Conservation (phyloP, 2,113 vertebrate genomes). For the Hepsetus odoe region DNA sequence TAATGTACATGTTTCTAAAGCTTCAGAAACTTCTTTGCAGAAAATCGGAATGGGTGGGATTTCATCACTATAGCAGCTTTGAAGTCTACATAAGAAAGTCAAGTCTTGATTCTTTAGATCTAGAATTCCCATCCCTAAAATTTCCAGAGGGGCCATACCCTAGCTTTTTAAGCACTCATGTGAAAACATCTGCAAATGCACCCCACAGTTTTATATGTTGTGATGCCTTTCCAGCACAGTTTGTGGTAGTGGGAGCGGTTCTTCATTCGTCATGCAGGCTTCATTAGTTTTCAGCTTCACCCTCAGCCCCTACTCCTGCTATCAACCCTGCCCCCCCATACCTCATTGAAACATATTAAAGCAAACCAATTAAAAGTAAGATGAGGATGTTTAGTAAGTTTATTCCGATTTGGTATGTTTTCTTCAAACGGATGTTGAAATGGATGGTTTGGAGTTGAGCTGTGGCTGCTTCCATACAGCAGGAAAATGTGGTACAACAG, state of each 20-base stretch:
- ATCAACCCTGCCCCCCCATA: not conserved
- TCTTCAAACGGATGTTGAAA: not conserved
- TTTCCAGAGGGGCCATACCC: slow-evolving; percentile 19
- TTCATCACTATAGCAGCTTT: slow-evolving; percentile 1
- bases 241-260: slow-evolving; percentile 35
- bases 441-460: not conserved
- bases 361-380: not conserved
- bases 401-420: not conserved
- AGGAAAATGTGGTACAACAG: not conserved
- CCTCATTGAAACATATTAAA: slow-evolving; percentile 48
- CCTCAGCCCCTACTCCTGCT: not conserved
- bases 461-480: not conserved
- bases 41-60: not conserved
- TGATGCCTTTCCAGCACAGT: slow-evolving; percentile 18
- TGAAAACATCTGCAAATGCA: slow-evolving; percentile 37
- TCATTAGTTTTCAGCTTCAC: slow-evolving; percentile 36
- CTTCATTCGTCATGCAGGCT: slow-evolving; percentile 35
- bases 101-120: slow-evolving; percentile 11
- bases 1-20: not conserved
- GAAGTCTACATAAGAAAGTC: not conserved
- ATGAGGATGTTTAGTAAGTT: not conserved
- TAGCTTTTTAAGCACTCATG: slow-evolving; percentile 21
- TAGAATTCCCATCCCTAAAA: not conserved
- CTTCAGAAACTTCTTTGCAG: not conserved
- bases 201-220: not conserved